phyloP scores from a whole-genome alignment of 2,888 invertebrate genomes.

The Volucella zonaria region DNA sequence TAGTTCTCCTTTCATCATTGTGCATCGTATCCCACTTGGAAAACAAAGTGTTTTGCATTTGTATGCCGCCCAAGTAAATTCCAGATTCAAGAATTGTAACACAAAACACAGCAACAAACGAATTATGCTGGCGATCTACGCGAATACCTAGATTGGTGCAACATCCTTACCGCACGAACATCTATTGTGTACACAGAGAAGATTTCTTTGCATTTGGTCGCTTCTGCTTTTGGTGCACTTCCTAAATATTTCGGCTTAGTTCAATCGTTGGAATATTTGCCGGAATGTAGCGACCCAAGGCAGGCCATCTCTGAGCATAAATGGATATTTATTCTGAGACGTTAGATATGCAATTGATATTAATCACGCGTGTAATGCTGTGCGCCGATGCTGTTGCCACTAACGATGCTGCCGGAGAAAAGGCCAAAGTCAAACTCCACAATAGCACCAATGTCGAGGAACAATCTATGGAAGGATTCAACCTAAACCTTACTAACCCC shows the following conservation, averaged over 20 bases:
- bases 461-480: constrained; percentile 65
- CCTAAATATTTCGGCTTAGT: constrained; percentile 70
- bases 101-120: constrained; percentile 49
- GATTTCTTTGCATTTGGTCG: constrained; percentile 45
- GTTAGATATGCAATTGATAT: constrained; percentile 76
- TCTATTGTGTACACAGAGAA: constrained; percentile 56
- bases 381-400: constrained; percentile 63
- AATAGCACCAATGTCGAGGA: constrained; percentile 46
- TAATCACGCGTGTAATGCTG: constrained; percentile 76
- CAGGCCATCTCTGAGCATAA: constrained; percentile 59
- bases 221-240: constrained; percentile 69
- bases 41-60: constrained; percentile 59
- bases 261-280: constrained; percentile 58
- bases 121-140: constrained; percentile 59
- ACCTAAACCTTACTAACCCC: constrained; percentile 51
- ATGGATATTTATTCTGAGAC: constrained; percentile 75
- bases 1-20: constrained; percentile 40
- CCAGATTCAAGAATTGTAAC: constrained; percentile 54
- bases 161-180: constrained; percentile 38
- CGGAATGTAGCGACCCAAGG: constrained; percentile 52
- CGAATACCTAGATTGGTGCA: constrained; percentile 19
- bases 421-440: constrained; percentile 65
- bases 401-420: constrained; percentile 57
- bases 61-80: constrained; percentile 16
- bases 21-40: constrained; percentile 27